Percentiles rank a stretch among this genome's conserved stretches.
These are phyloP conservation scores for Polylopha cassiicola DNA, from an alignment of 2,888 invertebrate species.

Conservation along the genomic window DNA sequence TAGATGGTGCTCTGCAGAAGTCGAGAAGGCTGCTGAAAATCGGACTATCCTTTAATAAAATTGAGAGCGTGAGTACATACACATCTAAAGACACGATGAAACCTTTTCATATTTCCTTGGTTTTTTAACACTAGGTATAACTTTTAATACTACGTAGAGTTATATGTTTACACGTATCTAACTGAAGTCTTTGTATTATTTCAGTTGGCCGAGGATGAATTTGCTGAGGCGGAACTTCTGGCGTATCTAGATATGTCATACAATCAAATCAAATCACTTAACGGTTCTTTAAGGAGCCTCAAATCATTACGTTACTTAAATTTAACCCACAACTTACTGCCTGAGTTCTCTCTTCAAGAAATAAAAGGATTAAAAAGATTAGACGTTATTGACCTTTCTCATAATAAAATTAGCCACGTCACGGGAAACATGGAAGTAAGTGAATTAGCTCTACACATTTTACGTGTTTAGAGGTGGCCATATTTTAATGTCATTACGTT, in stretches of 20 bases:
- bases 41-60: conserved; percentile 84
- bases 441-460: conserved; percentile 17
- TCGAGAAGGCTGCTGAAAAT: conserved; percentile 81
- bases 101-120: conserved; percentile 15
- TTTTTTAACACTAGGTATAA: neutral
- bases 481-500: conserved; percentile 25
- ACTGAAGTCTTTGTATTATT: conserved; percentile 22
- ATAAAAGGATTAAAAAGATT: conserved; percentile 84
- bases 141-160: too few species aligned
- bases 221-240: conserved; percentile 81
- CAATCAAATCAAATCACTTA: conserved; percentile 83
- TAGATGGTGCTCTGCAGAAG: conserved; percentile 85
- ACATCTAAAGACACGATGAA: conserved; percentile 2
- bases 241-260: conserved; percentile 84
- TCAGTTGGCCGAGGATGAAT: conserved; percentile 85
- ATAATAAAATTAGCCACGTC: conserved; percentile 83
- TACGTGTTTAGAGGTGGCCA: neutral
- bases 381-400: conserved; percentile 85
- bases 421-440: conserved; percentile 81
- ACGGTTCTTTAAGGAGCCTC: conserved; percentile 83
- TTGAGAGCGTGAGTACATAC: conserved; percentile 79
- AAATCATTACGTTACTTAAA: conserved; percentile 82
- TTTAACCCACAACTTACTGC: conserved; percentile 84
- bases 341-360: conserved; percentile 88
- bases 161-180: neutral